phyloP scores from a whole-genome alignment of 2,113 vertebrate species.

The Actinemys pallida region DNA sequence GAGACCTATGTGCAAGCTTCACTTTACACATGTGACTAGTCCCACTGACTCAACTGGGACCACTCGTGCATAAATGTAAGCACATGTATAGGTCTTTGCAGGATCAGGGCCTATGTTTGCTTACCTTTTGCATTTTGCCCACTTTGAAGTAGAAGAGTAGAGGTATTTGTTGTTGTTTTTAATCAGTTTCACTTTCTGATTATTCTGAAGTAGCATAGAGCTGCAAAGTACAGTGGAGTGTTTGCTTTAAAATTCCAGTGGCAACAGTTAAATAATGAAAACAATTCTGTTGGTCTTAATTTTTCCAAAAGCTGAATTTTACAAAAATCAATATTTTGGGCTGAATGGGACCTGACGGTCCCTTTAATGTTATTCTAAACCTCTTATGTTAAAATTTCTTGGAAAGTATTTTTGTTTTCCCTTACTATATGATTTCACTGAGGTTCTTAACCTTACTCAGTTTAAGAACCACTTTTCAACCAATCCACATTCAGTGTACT shows the following conservation, averaged over 20 bases:
- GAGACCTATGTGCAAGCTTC: neutral
- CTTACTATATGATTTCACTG: neutral
- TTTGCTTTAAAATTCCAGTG: conserved; percentile 4
- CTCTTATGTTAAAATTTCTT: neutral
- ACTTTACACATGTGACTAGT: neutral
- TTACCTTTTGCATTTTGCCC: neutral
- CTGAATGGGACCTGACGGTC: neutral
- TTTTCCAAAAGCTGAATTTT: neutral
- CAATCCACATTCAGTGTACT: conserved; percentile 35
- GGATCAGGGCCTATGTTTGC: conserved; percentile 4
- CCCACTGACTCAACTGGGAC: neutral
- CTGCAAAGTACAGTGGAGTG: neutral
- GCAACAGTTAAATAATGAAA: neutral
- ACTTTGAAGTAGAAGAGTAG: neutral
- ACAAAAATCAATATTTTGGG: neutral
- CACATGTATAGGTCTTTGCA: neutral
- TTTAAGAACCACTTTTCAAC: conserved; percentile 64
- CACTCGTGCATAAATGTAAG: neutral
- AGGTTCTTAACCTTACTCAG: conserved; percentile 51
- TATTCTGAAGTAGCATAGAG: neutral
- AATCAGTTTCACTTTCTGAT: neutral
- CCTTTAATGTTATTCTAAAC: neutral
- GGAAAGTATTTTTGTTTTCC: neutral
- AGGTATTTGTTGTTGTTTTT: neutral
- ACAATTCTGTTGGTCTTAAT: neutral